A percentile compares a stretch with the other conserved stretches of the same genome.
phyloP scores from a whole-genome alignment of 2,888 invertebrate genomes.

The Galerucella pusilla region DNA sequence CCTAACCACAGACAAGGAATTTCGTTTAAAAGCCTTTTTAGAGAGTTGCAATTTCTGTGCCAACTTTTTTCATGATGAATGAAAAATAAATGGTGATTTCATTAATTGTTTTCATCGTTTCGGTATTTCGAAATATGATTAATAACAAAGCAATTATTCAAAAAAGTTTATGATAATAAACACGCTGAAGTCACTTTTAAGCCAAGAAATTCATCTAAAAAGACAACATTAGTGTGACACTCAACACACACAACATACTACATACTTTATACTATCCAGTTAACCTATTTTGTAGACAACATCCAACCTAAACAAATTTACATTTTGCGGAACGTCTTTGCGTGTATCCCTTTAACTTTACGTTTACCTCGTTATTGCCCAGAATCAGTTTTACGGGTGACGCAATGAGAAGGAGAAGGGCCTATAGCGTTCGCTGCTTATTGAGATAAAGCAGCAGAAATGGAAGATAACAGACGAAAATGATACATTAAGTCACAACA shows the following conservation, averaged over 20 bases:
- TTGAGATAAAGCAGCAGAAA: background rate
- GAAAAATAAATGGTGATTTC: constrained; percentile 25
- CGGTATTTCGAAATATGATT: no score
- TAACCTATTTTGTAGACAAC: constrained; percentile 25
- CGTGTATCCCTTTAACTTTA: constrained; percentile 23
- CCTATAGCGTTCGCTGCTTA: background rate
- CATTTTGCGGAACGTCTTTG: constrained; percentile 24
- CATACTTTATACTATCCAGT: background rate
- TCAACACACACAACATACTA: constrained; percentile 10
- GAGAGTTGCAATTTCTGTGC: constrained; percentile 20
- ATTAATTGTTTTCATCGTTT: background rate
- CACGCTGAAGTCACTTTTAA: constrained; percentile 1
- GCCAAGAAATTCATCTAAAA: constrained; percentile 4
- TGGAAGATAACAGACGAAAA: background rate
- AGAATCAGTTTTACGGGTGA: constrained; percentile 10
- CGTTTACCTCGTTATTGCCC: constrained; percentile 23
- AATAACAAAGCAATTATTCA: no score
- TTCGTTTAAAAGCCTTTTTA: constrained; percentile 46
- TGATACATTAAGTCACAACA: background rate
- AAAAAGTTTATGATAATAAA: background rate
- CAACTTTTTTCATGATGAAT: constrained; percentile 19
- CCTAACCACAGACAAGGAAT: constrained; percentile 46
- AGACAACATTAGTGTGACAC: constrained; percentile 9
- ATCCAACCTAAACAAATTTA: constrained; percentile 31
- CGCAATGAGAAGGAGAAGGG: background rate